Conservation (phyloP, 2,888 invertebrate genomes). For the Orthosia gothica region DNA sequence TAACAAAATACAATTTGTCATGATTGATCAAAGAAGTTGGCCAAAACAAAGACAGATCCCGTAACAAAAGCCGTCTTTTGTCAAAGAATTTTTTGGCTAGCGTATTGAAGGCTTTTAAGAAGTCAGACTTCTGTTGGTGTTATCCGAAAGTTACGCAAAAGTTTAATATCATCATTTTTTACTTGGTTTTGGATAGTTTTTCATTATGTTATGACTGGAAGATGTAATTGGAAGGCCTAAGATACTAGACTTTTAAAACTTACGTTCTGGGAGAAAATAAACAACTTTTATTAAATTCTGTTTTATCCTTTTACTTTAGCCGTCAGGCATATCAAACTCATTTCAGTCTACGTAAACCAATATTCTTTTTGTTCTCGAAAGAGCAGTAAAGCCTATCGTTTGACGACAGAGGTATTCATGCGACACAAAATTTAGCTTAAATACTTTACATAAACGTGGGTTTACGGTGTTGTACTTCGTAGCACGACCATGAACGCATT, state of each 20-base stretch:
- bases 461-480: too few relatives aligned
- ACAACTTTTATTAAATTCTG: not conserved
- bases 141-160: conserved; percentile 50
- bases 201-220: conserved; percentile 8
- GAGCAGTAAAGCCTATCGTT: not conserved
- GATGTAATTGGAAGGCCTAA: not conserved
- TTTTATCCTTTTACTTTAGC: not conserved
- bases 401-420: conserved; percentile 15
- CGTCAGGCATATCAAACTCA: conserved; percentile 1
- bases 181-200: conserved; percentile 26
- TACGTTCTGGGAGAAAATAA: not conserved
- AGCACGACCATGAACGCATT: too few relatives aligned
- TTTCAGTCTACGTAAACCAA: not conserved
- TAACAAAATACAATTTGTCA: conserved; percentile 89
- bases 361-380: not conserved
- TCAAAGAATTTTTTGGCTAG: conserved; percentile 73
- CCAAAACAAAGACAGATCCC: conserved; percentile 80
- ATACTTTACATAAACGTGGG: conserved; percentile 11
- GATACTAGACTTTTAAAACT: not conserved
- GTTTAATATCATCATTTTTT: conserved; percentile 41
- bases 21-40: conserved; percentile 89
- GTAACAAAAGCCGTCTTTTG: conserved; percentile 80
- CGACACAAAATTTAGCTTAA: conserved; percentile 10
- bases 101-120: conserved; percentile 69
- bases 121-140: conserved; percentile 53